Evolutionary conservation across 2,113 vertebrate species (phyloP).

Genomic region (Ptilorrhoa leucosticta): DNA sequence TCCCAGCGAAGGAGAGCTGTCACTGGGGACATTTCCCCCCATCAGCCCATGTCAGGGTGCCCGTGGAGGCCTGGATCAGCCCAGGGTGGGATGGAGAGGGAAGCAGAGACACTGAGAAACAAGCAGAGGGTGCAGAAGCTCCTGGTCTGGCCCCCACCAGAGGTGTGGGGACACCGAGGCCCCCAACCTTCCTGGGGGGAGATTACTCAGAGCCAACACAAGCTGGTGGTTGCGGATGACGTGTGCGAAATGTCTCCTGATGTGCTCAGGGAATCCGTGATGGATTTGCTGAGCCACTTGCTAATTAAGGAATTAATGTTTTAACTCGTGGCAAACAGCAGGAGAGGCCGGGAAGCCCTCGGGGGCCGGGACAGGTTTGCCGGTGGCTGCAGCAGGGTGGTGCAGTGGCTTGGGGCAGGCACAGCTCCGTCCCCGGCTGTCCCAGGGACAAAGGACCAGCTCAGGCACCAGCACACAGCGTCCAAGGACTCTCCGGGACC

Average conservation of each 20-base stretch:
- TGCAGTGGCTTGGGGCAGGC: not conserved
- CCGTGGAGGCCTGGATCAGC: not conserved
- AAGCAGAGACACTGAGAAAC: not conserved
- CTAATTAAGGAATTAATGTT: slow-evolving; percentile 1
- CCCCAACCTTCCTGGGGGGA: not conserved
- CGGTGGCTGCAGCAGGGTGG: not conserved
- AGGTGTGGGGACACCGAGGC: fast-evolving
- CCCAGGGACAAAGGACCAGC: not conserved
- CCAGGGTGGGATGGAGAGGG: not conserved
- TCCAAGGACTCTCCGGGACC: fast-evolving
- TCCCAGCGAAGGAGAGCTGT: not conserved
- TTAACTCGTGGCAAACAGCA: not conserved
- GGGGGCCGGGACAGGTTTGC: fast-evolving
- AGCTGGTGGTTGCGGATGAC: not conserved
- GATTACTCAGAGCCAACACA: not conserved
- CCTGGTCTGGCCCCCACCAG: fast-evolving
- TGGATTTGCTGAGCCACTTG: not conserved
- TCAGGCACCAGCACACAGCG: not conserved
- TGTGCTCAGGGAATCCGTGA: not conserved
- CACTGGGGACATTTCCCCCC: not conserved
- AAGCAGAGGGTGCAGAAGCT: not conserved
- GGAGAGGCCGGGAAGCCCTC: not conserved
- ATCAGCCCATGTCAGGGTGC: not conserved
- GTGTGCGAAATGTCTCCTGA: not conserved
- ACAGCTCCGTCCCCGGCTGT: not conserved